Conservation (phyloP, 1,140 invertebrate species). For the Helicorthomorpha holstii region DNA sequence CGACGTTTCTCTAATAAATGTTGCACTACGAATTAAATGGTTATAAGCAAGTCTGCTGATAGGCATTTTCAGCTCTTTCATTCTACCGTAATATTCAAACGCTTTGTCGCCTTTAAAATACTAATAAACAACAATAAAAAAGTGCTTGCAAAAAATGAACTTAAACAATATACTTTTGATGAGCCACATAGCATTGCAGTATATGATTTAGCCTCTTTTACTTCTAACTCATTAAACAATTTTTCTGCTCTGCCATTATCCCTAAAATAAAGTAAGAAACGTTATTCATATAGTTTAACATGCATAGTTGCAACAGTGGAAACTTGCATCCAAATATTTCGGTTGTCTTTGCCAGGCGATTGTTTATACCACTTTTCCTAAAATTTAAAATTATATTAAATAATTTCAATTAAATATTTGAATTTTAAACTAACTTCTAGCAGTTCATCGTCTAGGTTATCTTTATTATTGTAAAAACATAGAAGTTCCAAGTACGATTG, state of each 20-base stretch:
- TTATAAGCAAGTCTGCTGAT: slow-evolving; percentile 50
- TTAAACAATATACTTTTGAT: slow-evolving; percentile 31
- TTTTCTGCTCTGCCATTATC: slow-evolving; percentile 45
- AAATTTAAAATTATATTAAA: not conserved
- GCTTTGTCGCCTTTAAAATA: slow-evolving; percentile 38
- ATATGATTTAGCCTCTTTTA: slow-evolving; percentile 30
- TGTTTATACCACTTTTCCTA: not conserved
- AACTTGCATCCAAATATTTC: not conserved
- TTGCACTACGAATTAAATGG: slow-evolving; percentile 38
- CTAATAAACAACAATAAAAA: slow-evolving; percentile 7
- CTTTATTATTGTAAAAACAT: slow-evolving; percentile 59
- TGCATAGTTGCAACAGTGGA: too few relatives aligned
- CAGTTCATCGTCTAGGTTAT: slow-evolving; percentile 42
- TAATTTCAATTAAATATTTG: not conserved
- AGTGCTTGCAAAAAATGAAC: not conserved
- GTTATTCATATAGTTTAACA: too few relatives aligned
- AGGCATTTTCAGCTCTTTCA: slow-evolving; percentile 39
- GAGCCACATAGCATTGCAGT: slow-evolving; percentile 49
- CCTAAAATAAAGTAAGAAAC: slow-evolving; percentile 28
- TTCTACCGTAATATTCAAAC: slow-evolving; percentile 44
- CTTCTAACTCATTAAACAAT: slow-evolving; percentile 35
- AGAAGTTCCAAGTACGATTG: slow-evolving; percentile 50
- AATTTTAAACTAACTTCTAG: slow-evolving; percentile 29
- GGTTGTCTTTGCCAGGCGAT: not conserved
- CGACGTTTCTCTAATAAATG: slow-evolving; percentile 39